A percentile compares a stretch with the other conserved stretches of the same genome.
Conservation (phyloP, 92 coral and sea anemone species). For the Micromussa lordhowensis region DNA sequence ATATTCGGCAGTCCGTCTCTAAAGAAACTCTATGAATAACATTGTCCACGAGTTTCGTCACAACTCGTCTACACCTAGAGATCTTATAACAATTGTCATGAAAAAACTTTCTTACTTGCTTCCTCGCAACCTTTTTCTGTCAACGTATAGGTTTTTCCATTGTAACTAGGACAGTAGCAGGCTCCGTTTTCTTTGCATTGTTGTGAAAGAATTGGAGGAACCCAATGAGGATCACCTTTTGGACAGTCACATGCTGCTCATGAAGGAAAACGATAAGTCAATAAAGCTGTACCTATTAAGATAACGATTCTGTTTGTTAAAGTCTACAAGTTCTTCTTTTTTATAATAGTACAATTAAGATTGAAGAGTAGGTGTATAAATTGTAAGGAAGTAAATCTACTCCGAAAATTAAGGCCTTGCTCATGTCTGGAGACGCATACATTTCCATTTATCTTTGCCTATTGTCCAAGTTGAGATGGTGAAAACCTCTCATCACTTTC, state of each 20-base stretch:
- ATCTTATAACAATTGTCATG: no score
- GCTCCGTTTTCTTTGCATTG: slow-evolving; percentile 58
- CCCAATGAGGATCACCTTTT: slow-evolving; percentile 38
- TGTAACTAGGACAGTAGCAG: slow-evolving; percentile 47
- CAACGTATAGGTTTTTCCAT: slow-evolving; percentile 17
- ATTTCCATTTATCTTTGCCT: no score
- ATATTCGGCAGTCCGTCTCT: no score
- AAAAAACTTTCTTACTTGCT: not conserved
- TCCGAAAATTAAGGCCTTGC: no score
- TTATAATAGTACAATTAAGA: not conserved
- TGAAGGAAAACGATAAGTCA: not conserved
- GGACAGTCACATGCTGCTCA: slow-evolving; percentile 67
- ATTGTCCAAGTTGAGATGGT: no score
- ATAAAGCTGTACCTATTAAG: not conserved
- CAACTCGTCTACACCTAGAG: no score
- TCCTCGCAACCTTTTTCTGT: slow-evolving; percentile 32
- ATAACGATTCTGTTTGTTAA: not conserved
- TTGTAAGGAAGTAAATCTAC: no score
- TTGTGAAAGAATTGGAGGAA: slow-evolving; percentile 60
- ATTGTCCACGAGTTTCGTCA: no score
- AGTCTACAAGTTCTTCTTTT: not conserved
- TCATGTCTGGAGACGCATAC: no score
- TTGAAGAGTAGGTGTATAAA: no score
- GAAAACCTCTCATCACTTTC: no score
- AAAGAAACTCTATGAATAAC: no score